Percentiles rank a stretch among this genome's conserved stretches.
phyloP scores from a whole-genome alignment of 2,113 vertebrate genomes.

The Hippocampus comes region DNA sequence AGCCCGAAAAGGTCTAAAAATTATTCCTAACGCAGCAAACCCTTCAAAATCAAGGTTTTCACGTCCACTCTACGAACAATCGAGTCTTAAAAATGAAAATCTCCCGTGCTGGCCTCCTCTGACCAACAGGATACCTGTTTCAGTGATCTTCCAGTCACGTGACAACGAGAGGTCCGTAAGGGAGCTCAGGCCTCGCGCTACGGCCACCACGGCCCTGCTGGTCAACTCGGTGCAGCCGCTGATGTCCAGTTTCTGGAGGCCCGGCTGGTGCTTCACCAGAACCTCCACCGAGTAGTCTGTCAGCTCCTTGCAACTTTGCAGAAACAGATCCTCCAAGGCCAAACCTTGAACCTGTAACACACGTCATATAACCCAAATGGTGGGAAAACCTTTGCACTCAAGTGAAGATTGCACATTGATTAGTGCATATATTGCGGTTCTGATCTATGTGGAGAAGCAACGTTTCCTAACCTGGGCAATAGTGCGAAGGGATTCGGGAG shows the following conservation, averaged over 20 bases:
- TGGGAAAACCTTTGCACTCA: not conserved
- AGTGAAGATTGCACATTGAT: not conserved
- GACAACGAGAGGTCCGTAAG: constrained; percentile 68
- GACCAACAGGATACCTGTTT: constrained; percentile 47
- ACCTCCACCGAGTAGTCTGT: constrained; percentile 73
- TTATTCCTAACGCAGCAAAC: too few species aligned
- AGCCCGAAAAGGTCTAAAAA: too few species aligned
- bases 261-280: constrained; percentile 74
- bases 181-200: constrained; percentile 53
- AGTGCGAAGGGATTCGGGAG: constrained; percentile 66
- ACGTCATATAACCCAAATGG: not conserved
- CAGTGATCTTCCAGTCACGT: constrained; percentile 72
- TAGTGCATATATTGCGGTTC: not conserved
- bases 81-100: not conserved
- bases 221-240: constrained; percentile 77
- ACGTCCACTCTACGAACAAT: too few species aligned
- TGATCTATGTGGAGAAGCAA: not conserved
- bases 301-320: constrained; percentile 78
- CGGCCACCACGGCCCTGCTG: constrained; percentile 65
- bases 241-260: constrained; percentile 75
- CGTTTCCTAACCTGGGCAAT: constrained; percentile 64
- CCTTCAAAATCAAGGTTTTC: too few species aligned
- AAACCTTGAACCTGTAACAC: constrained; percentile 62
- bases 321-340: constrained; percentile 67
- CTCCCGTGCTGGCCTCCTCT: not conserved